phyloP scores from a whole-genome alignment of 2,888 invertebrate species.

The Notocelia uddmanniana region DNA sequence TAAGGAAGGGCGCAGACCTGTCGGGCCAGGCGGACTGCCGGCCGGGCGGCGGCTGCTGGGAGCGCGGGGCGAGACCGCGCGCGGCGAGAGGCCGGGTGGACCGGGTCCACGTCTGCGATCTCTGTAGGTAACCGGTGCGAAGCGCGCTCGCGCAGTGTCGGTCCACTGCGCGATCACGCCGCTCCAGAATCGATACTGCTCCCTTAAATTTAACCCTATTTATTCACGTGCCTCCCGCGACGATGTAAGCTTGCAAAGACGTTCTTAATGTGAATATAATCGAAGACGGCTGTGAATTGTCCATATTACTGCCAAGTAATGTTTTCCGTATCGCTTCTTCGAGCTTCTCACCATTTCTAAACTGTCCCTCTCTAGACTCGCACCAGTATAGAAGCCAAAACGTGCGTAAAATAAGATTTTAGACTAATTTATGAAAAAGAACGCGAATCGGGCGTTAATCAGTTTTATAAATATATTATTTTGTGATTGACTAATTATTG shows the following conservation, averaged over 20 bases:
- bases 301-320: conserved; percentile 18
- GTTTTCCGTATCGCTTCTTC: conserved; percentile 58
- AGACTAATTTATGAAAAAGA: conserved; percentile 71
- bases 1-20: conserved; percentile 20
- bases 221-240: conserved; percentile 37
- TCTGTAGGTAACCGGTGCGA: conserved; percentile 76
- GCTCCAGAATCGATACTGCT: conserved; percentile 55
- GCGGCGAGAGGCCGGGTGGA: conserved; percentile 73
- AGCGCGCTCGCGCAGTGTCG: conserved; percentile 62
- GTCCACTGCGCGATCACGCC: conserved; percentile 64
- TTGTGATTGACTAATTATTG: conserved; percentile 84
- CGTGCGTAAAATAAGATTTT: conserved; percentile 80
- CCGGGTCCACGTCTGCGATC: conserved; percentile 79
- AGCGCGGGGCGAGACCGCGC: conserved; percentile 60
- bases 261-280: conserved; percentile 4
- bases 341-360: conserved; percentile 65
- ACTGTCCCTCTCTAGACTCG: conserved; percentile 78
- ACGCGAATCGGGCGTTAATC: conserved; percentile 79
- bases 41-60: conserved; percentile 49
- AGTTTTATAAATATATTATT: conserved; percentile 75
- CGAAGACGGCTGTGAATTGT: conserved; percentile 12
- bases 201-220: conserved; percentile 45
- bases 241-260: not conserved
- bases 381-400: conserved; percentile 82
- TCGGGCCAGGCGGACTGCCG: conserved; percentile 20